These are phyloP conservation scores for Arizona elegans DNA, from an alignment of 2,113 vertebrate species.

Conservation along the genomic window DNA sequence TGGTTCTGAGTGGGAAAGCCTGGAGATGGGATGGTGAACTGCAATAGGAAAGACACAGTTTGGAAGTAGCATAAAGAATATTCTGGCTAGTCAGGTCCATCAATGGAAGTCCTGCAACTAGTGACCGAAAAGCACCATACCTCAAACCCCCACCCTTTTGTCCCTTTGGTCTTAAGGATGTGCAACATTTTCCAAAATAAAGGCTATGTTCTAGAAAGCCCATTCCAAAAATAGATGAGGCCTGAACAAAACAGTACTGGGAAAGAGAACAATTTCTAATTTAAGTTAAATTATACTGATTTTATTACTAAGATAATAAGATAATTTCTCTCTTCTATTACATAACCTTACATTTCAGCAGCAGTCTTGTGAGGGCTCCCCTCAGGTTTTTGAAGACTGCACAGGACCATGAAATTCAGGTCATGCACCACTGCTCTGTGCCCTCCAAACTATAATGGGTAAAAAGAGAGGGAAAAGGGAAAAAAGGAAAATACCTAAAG, in stretches of 20 bases:
- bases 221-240: not conserved
- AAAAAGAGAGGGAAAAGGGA: not conserved
- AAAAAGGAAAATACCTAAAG: not conserved
- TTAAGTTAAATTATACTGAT: not conserved
- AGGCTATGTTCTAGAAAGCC: not conserved
- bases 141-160: not conserved
- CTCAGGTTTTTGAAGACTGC: not conserved
- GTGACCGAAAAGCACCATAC: not conserved
- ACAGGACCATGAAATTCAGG: not conserved
- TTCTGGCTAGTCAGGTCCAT: not conserved
- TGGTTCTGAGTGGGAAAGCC: conserved; percentile 80
- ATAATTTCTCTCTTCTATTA: not conserved
- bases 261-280: not conserved
- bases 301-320: not conserved
- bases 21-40: conserved; percentile 65
- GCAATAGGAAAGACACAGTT: conserved; percentile 47
- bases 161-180: not conserved
- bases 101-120: not conserved
- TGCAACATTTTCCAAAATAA: not conserved
- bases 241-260: not conserved
- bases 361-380: not conserved
- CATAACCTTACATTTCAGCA: not conserved
- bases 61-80: not conserved
- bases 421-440: not conserved
- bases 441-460: not conserved